Evolutionary conservation across 2,113 vertebrate genomes (phyloP), one percentile per base, ranked within the genome.

Genomic region (Opisthocomus hoazin): DNA sequence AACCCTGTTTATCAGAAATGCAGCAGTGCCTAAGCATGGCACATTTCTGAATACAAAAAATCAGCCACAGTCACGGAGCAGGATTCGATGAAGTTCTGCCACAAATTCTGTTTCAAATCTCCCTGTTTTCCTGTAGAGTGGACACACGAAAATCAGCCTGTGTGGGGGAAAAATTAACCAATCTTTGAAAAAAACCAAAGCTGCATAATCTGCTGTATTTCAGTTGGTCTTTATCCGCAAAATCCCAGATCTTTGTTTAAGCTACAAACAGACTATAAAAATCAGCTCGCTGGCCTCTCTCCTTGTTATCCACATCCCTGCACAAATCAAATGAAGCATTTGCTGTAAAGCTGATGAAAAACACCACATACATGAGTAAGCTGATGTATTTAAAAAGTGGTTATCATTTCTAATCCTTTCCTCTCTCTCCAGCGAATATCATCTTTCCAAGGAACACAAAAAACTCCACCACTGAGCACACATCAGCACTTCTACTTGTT

Each of bases 161-260:
- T 65, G 77, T 74, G 36, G 23, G 88, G 54, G 61, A 54, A 78
- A 96, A 98, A 98, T 97, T 98, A 97, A 96, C 89, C 97, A 97
- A 97, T 96, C 97, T 98, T 96, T 95, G 90, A 70, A 95, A 92
- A 92, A 93, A 92, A 61, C 22, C 95, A 97, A 97, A 98, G 96
- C 98, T 86, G 80, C 93, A 97, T 98, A 98, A 98, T 97, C 98
- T 97, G 94, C 93, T 95, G 96, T 97, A 97, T 98, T 98, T 97
- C 97, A 95, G 98, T 95, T 92, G 19, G 87, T 92, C 97, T 97
- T 98, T 97, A 98, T 98, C 98, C 96, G 53, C 92, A 97, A 97
- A 98, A 98, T 98, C 97, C 97, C 94, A 91, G 97, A 98, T 98
- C 97, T 97, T 98, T 98, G 97, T 98, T 98, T 98, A 98, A 98